Evolutionary conservation across 1,140 invertebrate genomes (phyloP).

Genomic region (Bombus huntii): DNA sequence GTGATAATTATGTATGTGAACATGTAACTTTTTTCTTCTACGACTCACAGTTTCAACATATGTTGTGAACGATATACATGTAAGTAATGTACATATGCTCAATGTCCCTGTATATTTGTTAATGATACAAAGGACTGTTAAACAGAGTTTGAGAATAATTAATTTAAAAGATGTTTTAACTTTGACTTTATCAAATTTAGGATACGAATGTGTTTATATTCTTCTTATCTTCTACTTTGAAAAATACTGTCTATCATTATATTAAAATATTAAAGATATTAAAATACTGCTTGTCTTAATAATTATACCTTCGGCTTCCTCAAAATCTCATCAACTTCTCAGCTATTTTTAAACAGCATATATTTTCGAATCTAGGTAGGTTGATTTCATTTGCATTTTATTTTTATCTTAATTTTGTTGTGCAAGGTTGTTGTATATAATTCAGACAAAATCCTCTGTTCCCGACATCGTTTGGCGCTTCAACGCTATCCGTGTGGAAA

Average conservation of each 20-base stretch:
- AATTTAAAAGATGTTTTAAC: too few relatives aligned
- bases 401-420: slow-evolving; percentile 77
- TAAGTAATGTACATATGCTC: slow-evolving; percentile 9
- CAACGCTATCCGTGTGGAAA: slow-evolving; percentile 89
- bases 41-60: background rate
- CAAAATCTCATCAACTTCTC: too few relatives aligned
- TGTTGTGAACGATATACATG: background rate
- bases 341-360: too few relatives aligned
- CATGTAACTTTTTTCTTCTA: background rate
- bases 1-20: background rate
- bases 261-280: too few relatives aligned
- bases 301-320: too few relatives aligned
- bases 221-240: too few relatives aligned
- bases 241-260: too few relatives aligned
- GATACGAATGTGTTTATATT: too few relatives aligned
- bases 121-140: background rate
- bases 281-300: too few relatives aligned
- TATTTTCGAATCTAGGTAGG: too few relatives aligned
- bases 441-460: slow-evolving; percentile 92
- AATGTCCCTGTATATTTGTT: background rate
- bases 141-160: background rate
- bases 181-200: too few relatives aligned
- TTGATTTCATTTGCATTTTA: too few relatives aligned
- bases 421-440: slow-evolving; percentile 93
- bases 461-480: slow-evolving; percentile 88